These are phyloP conservation scores for Thunnus thynnus DNA, from an alignment of 2,113 vertebrate genomes.

Conservation along the genomic window DNA sequence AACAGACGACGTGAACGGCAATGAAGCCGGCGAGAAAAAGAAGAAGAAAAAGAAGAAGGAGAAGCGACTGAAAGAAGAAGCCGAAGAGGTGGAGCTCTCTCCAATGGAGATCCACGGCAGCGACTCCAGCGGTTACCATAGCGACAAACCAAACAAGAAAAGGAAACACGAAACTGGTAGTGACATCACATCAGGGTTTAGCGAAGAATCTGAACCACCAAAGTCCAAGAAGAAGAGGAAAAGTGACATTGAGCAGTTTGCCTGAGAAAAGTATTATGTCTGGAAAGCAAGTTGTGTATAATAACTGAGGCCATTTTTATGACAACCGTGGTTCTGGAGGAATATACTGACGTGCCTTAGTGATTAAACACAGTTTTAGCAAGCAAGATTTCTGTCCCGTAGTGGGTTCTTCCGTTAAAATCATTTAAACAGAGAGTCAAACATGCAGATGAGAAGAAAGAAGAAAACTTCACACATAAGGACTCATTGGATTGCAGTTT, in stretches of 20 bases:
- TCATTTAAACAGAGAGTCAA: background rate
- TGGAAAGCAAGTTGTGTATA: background rate
- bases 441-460: background rate
- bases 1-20: constrained; percentile 54
- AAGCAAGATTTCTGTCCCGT: background rate
- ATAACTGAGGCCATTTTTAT: background rate
- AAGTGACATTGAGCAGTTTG: constrained; percentile 44
- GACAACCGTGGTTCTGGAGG: background rate
- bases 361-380: background rate
- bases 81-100: constrained; percentile 48
- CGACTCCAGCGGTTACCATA: constrained; percentile 89
- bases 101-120: constrained; percentile 79
- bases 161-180: constrained; percentile 82
- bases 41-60: constrained; percentile 81
- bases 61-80: constrained; percentile 71
- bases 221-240: constrained; percentile 88
- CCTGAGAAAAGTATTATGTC: constrained; percentile 10
- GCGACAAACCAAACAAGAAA: constrained; percentile 88
- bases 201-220: constrained; percentile 53
- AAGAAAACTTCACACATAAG: background rate
- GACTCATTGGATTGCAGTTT: constrained; percentile 25
- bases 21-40: constrained; percentile 58
- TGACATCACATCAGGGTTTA: constrained; percentile 33
- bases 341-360: constrained; percentile 31
- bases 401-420: background rate